Evolutionary conservation across 2,113 vertebrate species (phyloP), one percentile per base, ranked within the genome.

Genomic region (Tichodroma muraria): DNA sequence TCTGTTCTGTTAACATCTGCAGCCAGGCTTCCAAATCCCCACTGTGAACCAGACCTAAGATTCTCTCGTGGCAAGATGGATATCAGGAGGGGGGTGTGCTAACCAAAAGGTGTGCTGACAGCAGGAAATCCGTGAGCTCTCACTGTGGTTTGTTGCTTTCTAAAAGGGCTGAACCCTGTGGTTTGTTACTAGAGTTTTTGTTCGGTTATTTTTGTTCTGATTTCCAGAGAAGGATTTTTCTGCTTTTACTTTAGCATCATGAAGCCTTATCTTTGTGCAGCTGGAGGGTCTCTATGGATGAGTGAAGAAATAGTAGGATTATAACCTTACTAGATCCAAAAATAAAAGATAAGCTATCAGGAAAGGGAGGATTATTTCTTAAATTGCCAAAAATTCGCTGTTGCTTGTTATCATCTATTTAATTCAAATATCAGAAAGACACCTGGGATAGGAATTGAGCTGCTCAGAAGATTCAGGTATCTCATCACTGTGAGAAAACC

Each of bases 1-100:
- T 84, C 89, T 92, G 42, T 42, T 84, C 89, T 92, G 42, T 42
- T 78, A 87, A 76, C 84, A 79, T 89, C 84, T 87, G 83, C 77
- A 86, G 52, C 64, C 4, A 1, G 61, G 49, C 42, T 77, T 83
- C 80, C 80, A 84, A 90, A 87, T 84, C 65, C 61, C n/a, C 8
- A 0, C 44, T 33, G 53, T 15, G 37, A 87, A 25, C 44, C 65
- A 71, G 47, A 44, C 31, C 65, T 75, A 7, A 71, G 53, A 47
- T 11, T 61, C 25, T 59, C 60, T 66, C 13, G 9, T 49, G 71
- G 57, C 35, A 82, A 57, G 70, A 38, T 56, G 52, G 53, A 15
- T 69, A 82, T 21, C 30, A 14, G 63, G 76, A 65, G 80, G 18
- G 80, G n/a, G 38, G 25, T 17, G 33, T 79, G 60, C 76, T 79